Evolutionary conservation across 2,888 invertebrate species (phyloP), one percentile per base, ranked within the genome.

Genomic region (Auanema freiburgensis): DNA sequence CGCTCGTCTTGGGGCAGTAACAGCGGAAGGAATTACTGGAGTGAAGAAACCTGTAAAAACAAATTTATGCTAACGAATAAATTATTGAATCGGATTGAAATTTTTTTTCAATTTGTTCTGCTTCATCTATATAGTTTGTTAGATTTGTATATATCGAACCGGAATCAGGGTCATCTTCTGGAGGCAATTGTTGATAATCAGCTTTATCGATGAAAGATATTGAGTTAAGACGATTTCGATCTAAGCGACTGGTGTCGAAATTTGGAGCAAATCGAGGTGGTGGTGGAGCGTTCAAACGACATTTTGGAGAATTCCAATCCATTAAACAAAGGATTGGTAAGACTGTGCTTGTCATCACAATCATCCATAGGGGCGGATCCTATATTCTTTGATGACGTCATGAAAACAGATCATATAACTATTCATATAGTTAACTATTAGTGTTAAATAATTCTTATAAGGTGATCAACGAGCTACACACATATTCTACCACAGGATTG

Each of bases 1-100:
- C 21, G 62, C 64, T 23, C 63, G 23, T 8, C 66, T 42, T 54
- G 61, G 46, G 12, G 44, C 40, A 4, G 66, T 50, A 42, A 52
- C 59, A 4, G 66, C 41, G 10, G 70, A 67, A 2, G 72, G 77
- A 23, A 81, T 66, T 14, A 81, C 72, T 21, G 81, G 81, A n/a
- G 81, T 79, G 78, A 81, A 81, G 73, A 81, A 81, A 55, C 80
- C 80, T 80, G 69, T 65, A 77, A 71, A 42, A 33, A 33, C 33
- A 33, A 33, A 33, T 33, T 33, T 33, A 33, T 33, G 33, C 33
- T 33, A 33, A 33, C 33, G 33, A 33, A 33, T 33, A 33, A 33
- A 33, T 33, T 33, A 33, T 33, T 33, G 33, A 33, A 33, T 5
- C 8, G 33, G 33, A 33, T 33, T 33, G 33, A 33, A 33, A 33